Conservation (phyloP, 2,797 vertebrate species). For the Discoglossus pictus region DNA sequence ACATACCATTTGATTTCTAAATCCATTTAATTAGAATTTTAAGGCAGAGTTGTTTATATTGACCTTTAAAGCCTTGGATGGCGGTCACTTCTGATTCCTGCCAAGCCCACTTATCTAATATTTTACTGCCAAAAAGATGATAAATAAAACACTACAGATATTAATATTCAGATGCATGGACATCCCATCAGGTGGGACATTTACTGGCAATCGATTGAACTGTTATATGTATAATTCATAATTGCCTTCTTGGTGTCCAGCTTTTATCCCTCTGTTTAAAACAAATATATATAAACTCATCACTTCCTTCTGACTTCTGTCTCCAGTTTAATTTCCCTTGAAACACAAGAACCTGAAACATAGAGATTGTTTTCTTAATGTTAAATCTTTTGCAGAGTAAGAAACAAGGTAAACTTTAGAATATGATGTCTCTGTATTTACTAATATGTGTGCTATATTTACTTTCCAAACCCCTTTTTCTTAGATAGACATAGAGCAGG, state of each 20-base stretch:
- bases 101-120: conserved; percentile 27
- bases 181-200: conserved; percentile 22
- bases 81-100: conserved; percentile 11
- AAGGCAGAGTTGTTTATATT: no score
- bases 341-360: no score
- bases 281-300: conserved; percentile 26
- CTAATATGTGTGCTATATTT: no score
- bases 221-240: conserved; percentile 18
- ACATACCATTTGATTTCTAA: no score
- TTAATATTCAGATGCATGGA: conserved; percentile 27
- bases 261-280: conserved; percentile 10
- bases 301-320: neutral
- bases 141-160: conserved; percentile 34
- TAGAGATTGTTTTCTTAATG: no score
- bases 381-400: no score
- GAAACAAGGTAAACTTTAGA: no score
- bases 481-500: no score
- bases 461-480: no score
- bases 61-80: conserved; percentile 18
- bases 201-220: conserved; percentile 37
- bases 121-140: conserved; percentile 30
- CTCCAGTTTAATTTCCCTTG: neutral
- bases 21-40: no score
- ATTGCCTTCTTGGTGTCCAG: conserved; percentile 12
- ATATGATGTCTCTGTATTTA: no score